These are phyloP conservation scores for Corbicula japonica DNA, from an alignment of 2,888 invertebrate species.

Conservation along the genomic window DNA sequence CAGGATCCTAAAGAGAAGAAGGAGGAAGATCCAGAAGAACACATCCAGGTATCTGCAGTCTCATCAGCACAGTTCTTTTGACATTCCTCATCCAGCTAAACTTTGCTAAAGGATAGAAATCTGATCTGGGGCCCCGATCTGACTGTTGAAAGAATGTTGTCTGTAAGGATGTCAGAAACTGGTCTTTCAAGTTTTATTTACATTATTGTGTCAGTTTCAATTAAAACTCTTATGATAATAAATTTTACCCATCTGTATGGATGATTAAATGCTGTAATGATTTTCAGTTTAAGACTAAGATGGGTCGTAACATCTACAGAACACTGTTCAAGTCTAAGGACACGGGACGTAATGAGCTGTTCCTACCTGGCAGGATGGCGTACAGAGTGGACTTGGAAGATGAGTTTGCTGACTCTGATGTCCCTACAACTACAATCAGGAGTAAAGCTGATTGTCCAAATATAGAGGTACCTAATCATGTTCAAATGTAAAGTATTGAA, in stretches of 20 bases:
- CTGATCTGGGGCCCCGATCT: no score
- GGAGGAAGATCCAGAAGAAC: constrained; percentile 90
- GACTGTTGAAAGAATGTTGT: no score
- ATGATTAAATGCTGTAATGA: no score
- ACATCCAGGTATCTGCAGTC: constrained; percentile 87
- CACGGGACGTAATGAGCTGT: constrained; percentile 95
- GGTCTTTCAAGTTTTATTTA: no score
- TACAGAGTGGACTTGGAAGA: constrained; percentile 98
- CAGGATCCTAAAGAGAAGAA: constrained; percentile 82
- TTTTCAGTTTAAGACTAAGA: constrained; percentile 91
- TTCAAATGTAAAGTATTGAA: no score
- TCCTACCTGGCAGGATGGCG: constrained; percentile 98
- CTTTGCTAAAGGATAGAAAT: no score
- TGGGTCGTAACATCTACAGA: constrained; percentile 89
- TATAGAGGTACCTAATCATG: constrained; percentile 90
- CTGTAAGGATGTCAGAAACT: no score
- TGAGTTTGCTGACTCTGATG: constrained; percentile 94
- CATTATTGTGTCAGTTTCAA: no score
- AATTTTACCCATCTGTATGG: no score
- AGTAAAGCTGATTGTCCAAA: constrained; percentile 93
- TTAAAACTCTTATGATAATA: no score
- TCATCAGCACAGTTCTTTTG: not conserved
- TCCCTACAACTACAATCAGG: constrained; percentile 97
- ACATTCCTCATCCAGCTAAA: not conserved
- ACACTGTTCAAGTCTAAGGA: constrained; percentile 88